A percentile compares a stretch with the other conserved stretches of the same genome.
These are phyloP conservation scores for Dendrolimus pini DNA, from an alignment of 2,888 invertebrate genomes.

Conservation along the genomic window DNA sequence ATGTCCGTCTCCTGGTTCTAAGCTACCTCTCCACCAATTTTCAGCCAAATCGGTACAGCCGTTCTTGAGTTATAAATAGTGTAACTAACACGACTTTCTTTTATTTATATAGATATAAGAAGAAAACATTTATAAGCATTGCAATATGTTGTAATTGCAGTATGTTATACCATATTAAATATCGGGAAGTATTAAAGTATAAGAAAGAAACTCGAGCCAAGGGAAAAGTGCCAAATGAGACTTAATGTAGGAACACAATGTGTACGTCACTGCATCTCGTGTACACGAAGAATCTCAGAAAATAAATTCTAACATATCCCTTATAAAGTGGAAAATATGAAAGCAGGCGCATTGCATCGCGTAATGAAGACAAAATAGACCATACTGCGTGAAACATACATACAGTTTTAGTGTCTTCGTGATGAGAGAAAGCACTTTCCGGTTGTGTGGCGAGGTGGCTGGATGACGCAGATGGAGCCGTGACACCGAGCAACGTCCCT, in stretches of 20 bases:
- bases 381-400: conserved; percentile 38
- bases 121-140: too few relatives aligned
- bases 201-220: conserved; percentile 47
- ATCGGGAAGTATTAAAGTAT: conserved; percentile 26
- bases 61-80: too few relatives aligned
- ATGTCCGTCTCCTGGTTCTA: too few relatives aligned
- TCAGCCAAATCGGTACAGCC: too few relatives aligned
- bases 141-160: too few relatives aligned
- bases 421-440: conserved; percentile 72
- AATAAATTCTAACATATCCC: conserved; percentile 27
- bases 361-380: conserved; percentile 25
- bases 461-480: conserved; percentile 69
- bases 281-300: conserved; percentile 21
- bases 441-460: conserved; percentile 45
- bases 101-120: too few relatives aligned
- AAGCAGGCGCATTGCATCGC: conserved; percentile 9
- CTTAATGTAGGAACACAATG: conserved; percentile 41
- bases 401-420: conserved; percentile 31
- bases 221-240: conserved; percentile 61
- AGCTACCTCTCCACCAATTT: too few relatives aligned
- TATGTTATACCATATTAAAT: conserved; percentile 33
- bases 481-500: conserved; percentile 30
- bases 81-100: too few relatives aligned
- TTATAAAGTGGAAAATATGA: conserved; percentile 40
- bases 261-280: conserved; percentile 43